Evolutionary conservation across 2,113 vertebrate species (phyloP), one percentile per base, ranked within the genome.

Genomic region (Casuarius casuarius): DNA sequence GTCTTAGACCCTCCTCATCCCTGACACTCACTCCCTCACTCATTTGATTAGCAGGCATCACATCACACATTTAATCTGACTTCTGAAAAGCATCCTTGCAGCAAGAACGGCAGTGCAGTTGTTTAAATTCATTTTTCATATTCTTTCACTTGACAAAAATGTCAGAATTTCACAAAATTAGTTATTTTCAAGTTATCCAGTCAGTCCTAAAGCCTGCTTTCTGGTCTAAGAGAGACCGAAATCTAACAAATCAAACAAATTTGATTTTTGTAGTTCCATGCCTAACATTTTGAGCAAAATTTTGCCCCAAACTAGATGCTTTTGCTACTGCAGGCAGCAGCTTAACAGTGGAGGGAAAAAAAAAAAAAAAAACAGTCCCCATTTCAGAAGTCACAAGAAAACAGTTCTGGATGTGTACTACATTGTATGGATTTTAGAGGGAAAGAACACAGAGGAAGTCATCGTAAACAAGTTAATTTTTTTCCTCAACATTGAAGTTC

Each of bases 291-390:
- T 0, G 0, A 52, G 48, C 18, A 96, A 81, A 66, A 28, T 5
- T 62, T 54, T 73, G 35, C 18, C 20, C 75, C 58, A 84, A 89
- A 20, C 15, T 15, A 40, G 31, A 67, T 42, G 44, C 3, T 52
- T 63, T 33, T 76, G 28, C 25, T 46, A 91, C 79, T 51, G 72
- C 71, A 79, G 48, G 72, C 71, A 79, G 48, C 18, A 46, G 2
- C 3, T 29, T 49, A 35, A 48, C 4, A 66, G 5, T 20, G 26
- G 6, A 20, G 25, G n/a, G n/a, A n/a, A n/a, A n/a, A n/a, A n/a
- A n/a, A n/a, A n/a, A n/a, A n/a, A 9, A 4, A 0, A 3, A 52
- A 68, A 11, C 10, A 0, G 0, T 72, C 40, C 40, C 9, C 5
- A 35, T 66, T 89, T 79, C 12, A 85, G 89, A 26, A 38, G 62